Percentiles rank a stretch among this genome's conserved stretches.
Conservation (phyloP, 2,113 vertebrate genomes). For the Saimiri boliviensis region DNA sequence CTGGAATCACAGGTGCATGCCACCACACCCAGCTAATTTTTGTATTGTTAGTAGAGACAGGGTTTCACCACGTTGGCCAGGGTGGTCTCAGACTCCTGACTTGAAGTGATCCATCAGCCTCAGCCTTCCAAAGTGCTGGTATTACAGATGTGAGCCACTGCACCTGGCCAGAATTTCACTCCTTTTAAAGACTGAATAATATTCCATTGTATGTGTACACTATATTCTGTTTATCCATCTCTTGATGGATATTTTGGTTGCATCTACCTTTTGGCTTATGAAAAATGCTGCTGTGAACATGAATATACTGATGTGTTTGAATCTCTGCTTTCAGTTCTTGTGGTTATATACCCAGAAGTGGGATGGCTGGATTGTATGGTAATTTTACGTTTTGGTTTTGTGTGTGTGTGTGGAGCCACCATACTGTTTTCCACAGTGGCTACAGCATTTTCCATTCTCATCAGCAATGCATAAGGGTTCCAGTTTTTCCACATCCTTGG, state of each 20-base stretch:
- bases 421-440: not conserved
- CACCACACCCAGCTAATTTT: no score
- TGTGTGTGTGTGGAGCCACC: not conserved
- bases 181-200: slow-evolving; percentile 5
- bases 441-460: not conserved
- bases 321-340: not conserved
- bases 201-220: not conserved
- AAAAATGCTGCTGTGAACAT: slow-evolving; percentile 13
- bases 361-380: not conserved
- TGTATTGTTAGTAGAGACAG: no score
- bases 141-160: no score
- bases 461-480: not conserved
- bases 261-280: not conserved
- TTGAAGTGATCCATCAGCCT: no score
- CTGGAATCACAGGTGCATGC: no score
- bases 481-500: not conserved
- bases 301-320: not conserved
- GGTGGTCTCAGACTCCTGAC: no score
- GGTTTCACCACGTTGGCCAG: no score
- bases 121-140: no score
- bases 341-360: not conserved
- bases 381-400: not conserved
- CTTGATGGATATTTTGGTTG: not conserved
- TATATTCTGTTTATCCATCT: not conserved
- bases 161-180: not conserved